Conservation (phyloP, 2,797 vertebrate species). For the Sphenodon punctatus region DNA sequence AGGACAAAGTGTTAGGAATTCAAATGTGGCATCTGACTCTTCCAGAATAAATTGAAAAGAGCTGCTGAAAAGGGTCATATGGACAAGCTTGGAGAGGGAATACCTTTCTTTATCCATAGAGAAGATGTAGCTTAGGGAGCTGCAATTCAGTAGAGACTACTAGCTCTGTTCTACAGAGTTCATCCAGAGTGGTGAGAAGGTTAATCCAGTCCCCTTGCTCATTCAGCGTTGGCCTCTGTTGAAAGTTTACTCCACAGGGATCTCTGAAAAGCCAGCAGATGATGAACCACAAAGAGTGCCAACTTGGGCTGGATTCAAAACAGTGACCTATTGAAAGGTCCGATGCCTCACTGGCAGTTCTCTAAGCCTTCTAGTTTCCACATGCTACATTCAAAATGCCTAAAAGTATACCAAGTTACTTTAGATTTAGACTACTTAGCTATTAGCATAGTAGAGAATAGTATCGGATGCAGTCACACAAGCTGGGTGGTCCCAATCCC, state of each 20-base stretch:
- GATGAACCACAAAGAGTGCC: neutral
- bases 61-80: neutral
- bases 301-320: neutral
- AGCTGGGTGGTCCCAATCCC: too few species aligned
- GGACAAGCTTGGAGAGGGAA: neutral
- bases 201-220: neutral
- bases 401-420: neutral
- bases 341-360: neutral
- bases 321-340: neutral
- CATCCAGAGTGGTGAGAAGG: neutral
- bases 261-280: neutral
- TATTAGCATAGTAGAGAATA: neutral
- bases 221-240: neutral
- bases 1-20: neutral
- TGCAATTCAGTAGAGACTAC: neutral
- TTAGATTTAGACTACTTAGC: slow-evolving; percentile 25
- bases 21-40: neutral
- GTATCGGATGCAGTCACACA: too few species aligned
- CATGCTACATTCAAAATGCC: neutral
- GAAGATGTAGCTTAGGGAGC: neutral
- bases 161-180: neutral
- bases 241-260: neutral
- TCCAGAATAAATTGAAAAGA: neutral
- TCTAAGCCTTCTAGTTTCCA: neutral
- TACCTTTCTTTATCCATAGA: neutral